phyloP scores from a whole-genome alignment of 2,797 vertebrate genomes.

The Callimico goeldii region DNA sequence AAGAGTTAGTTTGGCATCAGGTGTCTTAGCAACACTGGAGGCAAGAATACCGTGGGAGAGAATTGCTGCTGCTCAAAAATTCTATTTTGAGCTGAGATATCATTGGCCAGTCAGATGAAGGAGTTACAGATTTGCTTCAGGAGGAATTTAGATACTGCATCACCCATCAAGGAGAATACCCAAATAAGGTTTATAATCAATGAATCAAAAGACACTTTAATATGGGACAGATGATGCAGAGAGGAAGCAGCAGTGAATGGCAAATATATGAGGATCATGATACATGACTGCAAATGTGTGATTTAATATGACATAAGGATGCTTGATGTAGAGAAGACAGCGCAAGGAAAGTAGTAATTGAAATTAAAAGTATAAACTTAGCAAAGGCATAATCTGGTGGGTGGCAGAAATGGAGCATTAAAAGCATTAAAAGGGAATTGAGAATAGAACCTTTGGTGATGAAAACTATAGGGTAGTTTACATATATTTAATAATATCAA shows the following conservation, averaged over 20 bases:
- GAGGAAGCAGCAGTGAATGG: neutral
- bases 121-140: neutral
- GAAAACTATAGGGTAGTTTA: neutral
- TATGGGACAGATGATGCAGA: neutral
- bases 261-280: neutral
- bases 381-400: neutral
- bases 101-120: neutral
- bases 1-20: neutral
- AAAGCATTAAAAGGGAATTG: neutral
- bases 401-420: neutral
- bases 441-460: neutral
- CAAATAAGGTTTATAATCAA: neutral
- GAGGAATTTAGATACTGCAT: neutral
- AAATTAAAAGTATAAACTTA: neutral
- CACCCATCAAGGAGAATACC: neutral
- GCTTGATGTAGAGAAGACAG: neutral
- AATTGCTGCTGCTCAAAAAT: neutral
- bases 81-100: neutral
- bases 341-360: neutral
- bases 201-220: neutral
- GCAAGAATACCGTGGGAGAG: neutral
- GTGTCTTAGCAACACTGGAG: neutral
- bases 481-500: neutral
- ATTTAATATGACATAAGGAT: neutral
- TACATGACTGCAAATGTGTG: neutral